These are phyloP conservation scores for Nothocercus nigrocapillus DNA, from an alignment of 2,113 vertebrate species.

Conservation along the genomic window DNA sequence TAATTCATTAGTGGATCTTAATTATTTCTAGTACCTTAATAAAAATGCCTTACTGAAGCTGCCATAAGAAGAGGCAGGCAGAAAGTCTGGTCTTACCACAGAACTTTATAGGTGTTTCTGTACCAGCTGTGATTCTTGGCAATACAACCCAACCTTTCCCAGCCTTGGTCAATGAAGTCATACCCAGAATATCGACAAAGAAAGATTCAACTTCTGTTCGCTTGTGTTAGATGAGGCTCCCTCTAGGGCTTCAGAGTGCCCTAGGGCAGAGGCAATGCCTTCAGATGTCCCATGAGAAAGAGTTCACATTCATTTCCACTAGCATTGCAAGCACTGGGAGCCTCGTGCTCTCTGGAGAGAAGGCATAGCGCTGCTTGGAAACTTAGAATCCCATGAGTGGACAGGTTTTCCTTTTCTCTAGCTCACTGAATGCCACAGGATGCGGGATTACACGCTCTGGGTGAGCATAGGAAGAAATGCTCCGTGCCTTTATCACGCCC, in stretches of 20 bases:
- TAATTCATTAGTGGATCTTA: background rate
- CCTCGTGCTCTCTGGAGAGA: background rate
- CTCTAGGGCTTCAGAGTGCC: background rate
- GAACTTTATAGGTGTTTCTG: conserved; percentile 13
- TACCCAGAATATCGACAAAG: background rate
- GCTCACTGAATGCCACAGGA: background rate
- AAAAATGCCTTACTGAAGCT: background rate
- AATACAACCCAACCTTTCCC: background rate
- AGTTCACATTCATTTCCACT: background rate
- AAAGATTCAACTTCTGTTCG: background rate
- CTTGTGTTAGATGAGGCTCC: background rate
- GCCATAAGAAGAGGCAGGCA: background rate
- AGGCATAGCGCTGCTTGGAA: background rate
- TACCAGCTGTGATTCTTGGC: conserved; percentile 54
- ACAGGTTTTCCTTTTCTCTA: background rate
- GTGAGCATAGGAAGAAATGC: background rate
- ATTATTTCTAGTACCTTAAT: background rate
- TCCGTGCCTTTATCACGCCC: background rate
- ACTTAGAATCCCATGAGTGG: background rate
- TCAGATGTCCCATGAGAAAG: background rate
- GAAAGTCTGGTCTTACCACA: conserved; percentile 9
- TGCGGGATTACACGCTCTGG: background rate
- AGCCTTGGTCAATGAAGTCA: background rate
- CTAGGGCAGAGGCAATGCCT: background rate
- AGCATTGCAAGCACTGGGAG: background rate